Percentiles rank a stretch among this genome's conserved stretches.
phyloP scores from a whole-genome alignment of 2,797 vertebrate genomes.

The Gallirallus australis region DNA sequence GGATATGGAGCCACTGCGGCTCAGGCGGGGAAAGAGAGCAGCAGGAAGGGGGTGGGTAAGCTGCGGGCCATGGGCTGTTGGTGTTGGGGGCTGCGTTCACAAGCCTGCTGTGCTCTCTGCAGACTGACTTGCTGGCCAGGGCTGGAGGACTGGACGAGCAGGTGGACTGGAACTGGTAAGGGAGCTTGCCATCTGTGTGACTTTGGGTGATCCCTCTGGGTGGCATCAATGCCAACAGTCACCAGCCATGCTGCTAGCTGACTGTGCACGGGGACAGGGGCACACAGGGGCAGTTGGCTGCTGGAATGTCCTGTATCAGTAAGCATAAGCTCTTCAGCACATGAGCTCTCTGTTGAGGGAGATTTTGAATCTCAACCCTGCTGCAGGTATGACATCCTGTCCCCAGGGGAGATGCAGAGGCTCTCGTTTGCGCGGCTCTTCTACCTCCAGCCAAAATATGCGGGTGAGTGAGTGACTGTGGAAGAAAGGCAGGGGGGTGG shows the following conservation, averaged over 20 bases:
- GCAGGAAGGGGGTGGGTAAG: neutral
- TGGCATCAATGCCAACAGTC: neutral
- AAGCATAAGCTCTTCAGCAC: neutral
- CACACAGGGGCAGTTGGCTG: neutral
- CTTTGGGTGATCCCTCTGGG: neutral
- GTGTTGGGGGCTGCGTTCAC: neutral
- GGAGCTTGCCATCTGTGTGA: neutral
- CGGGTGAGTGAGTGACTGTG: slow-evolving; percentile 77
- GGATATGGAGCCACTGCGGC: neutral
- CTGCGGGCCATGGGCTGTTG: neutral
- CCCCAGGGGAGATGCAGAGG: slow-evolving; percentile 97
- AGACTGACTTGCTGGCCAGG: slow-evolving; percentile 88
- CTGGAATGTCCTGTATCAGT: neutral
- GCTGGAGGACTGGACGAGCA: slow-evolving; percentile 90
- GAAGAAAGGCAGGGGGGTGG: neutral
- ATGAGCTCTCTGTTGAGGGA: neutral
- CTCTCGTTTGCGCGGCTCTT: slow-evolving; percentile 94
- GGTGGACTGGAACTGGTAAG: slow-evolving; percentile 98
- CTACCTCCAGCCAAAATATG: slow-evolving; percentile 96
- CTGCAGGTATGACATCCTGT: slow-evolving; percentile 93
- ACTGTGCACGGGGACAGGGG: neutral
- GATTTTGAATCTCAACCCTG: neutral
- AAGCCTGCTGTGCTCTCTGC: slow-evolving; percentile 54
- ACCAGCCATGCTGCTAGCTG: neutral
- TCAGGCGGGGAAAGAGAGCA: neutral